These are phyloP conservation scores for Chrysotoxum bicinctum DNA, from an alignment of 2,888 invertebrate species.

Conservation along the genomic window DNA sequence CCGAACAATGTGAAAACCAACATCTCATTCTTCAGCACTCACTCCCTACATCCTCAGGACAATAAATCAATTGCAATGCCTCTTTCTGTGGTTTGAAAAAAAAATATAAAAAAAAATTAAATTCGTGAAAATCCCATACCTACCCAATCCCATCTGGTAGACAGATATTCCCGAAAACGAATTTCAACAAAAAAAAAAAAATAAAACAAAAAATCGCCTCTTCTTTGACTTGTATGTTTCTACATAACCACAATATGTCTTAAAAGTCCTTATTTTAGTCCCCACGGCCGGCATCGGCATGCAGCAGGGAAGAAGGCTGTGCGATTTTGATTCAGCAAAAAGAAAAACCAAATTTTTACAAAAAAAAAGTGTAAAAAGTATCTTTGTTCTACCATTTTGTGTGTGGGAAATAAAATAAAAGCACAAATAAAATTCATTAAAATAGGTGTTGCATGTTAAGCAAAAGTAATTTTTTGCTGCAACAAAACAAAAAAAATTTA, in stretches of 20 bases:
- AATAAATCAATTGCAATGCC: constrained; percentile 72
- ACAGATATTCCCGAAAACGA: constrained; percentile 56
- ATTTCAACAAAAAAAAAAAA: constrained; percentile 6
- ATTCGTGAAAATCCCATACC: constrained; percentile 58
- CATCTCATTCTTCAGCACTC: constrained; percentile 54
- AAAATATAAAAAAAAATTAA: constrained; percentile 29
- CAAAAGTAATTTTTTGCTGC: constrained; percentile 45
- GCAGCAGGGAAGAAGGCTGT: constrained; percentile 2
- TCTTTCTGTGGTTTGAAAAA: constrained; percentile 26
- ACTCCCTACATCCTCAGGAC: constrained; percentile 60
- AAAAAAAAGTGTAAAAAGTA: constrained; percentile 37
- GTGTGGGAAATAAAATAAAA: constrained; percentile 21
- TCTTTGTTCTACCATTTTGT: constrained; percentile 60
- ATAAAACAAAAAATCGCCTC: constrained; percentile 43
- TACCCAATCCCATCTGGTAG: constrained; percentile 63
- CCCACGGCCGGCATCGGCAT: not conserved
- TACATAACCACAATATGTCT: constrained; percentile 62
- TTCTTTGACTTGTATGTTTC: constrained; percentile 55
- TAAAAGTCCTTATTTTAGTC: constrained; percentile 61
- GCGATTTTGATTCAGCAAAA: constrained; percentile 23
- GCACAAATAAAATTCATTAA: constrained; percentile 63
- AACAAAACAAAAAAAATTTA: not conserved
- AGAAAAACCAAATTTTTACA: not conserved
- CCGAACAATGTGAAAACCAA: constrained; percentile 45
- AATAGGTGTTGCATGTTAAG: constrained; percentile 69